These are phyloP conservation scores for Laothoe populi DNA, from an alignment of 2,888 invertebrate species.

Conservation along the genomic window DNA sequence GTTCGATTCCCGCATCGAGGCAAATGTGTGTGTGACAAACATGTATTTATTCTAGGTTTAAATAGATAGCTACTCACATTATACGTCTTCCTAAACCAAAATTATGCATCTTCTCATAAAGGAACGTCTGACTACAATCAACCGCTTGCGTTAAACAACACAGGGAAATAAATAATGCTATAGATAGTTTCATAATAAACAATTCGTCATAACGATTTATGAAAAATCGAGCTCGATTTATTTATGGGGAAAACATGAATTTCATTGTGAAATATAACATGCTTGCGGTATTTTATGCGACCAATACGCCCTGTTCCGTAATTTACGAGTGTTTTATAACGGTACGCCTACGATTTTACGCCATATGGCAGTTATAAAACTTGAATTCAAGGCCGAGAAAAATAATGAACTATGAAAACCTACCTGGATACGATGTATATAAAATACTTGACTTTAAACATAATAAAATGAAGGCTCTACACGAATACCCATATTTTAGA, in stretches of 20 bases:
- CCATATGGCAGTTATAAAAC: conserved; percentile 52
- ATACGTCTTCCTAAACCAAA: conserved; percentile 48
- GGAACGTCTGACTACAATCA: conserved; percentile 47
- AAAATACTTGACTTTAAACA: no score
- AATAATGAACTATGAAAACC: conserved; percentile 29
- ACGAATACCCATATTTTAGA: no score
- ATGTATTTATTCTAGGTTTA: no score
- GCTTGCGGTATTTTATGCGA: conserved; percentile 51
- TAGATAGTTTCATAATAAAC: conserved; percentile 50
- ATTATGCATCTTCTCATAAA: conserved; percentile 54
- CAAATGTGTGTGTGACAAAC: no score
- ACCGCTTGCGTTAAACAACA: conserved; percentile 40
- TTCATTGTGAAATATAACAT: conserved; percentile 50
- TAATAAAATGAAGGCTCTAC: no score
- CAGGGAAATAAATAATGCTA: conserved; percentile 42
- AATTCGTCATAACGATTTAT: conserved; percentile 45
- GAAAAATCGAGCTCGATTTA: conserved; percentile 42
- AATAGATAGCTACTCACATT: conserved; percentile 51
- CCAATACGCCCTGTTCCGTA: conserved; percentile 47
- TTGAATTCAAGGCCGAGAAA: conserved; percentile 35
- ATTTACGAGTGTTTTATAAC: conserved; percentile 57
- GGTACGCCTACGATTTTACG: conserved; percentile 51
- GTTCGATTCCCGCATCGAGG: no score
- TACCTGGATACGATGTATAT: conserved; percentile 1
- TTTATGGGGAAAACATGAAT: conserved; percentile 51